Conservation (phyloP, 2,888 invertebrate genomes). For the Lasioglossum malachurum region DNA sequence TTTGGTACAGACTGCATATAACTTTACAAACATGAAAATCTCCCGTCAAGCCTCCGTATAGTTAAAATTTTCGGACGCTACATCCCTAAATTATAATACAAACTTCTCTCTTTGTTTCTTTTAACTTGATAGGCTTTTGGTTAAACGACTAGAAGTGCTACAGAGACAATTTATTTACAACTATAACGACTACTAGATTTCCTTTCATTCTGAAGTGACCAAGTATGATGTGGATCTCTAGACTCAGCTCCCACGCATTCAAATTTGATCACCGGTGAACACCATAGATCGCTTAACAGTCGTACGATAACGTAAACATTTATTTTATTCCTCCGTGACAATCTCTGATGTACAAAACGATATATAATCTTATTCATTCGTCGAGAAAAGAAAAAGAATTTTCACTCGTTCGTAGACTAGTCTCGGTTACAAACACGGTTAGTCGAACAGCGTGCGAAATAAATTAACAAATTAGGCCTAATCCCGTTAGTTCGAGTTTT, state of each 20-base stretch:
- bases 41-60: conserved; percentile 29
- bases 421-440: neutral
- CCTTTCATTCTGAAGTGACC: neutral
- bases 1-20: conserved; percentile 43
- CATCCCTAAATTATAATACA: conserved; percentile 40
- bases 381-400: neutral
- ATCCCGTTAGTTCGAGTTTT: conserved; percentile 31
- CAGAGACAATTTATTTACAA: conserved; percentile 51
- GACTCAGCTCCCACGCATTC: conserved; percentile 4
- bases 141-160: conserved; percentile 49
- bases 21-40: conserved; percentile 42
- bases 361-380: neutral
- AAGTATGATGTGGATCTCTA: conserved; percentile 12
- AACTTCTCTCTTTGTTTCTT: conserved; percentile 12
- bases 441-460: neutral
- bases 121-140: conserved; percentile 23
- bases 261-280: neutral
- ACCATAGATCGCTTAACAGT: conserved; percentile 20
- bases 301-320: conserved; percentile 3
- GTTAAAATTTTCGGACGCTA: conserved; percentile 38
- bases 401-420: neutral
- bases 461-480: conserved; percentile 40
- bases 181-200: conserved; percentile 44
- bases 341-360: neutral
- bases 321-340: neutral